Evolutionary conservation across 1,140 invertebrate species (phyloP), one percentile per base, ranked within the genome.

Genomic region (Magallana gigas): DNA sequence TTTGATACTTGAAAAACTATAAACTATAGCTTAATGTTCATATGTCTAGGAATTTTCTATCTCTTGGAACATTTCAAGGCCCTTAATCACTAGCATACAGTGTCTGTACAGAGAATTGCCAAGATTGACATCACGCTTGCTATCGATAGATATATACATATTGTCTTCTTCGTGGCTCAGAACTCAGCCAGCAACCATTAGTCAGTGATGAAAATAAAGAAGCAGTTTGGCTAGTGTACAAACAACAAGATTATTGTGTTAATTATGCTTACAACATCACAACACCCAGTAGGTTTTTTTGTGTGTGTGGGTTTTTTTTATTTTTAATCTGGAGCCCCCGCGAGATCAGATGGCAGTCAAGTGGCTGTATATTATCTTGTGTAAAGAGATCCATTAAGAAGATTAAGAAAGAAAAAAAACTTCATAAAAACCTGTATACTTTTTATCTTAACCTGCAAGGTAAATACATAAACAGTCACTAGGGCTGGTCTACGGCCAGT

Each of bases 381-480:
- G 23, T 76, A 23, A 9, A 29, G 68, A 29, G 68, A 76, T 12
- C 18, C 23, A 76, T 76, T 29, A 76, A 76, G 68, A 23, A 36
- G 68, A 12, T 48, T 76, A 76, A 18, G 36, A 48, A 48, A 48
- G 5, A 48, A 48, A 48, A 29, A 48, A 29, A 23, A 76, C 68
- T 76, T 76, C 68, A 76, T 76, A 76, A 36, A 29, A 76, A 29
- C 68, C 23, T 12, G 23, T 71, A 29, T 12, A 76, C 68, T 76
- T 76, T 76, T 76, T 76, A 76, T 76, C 68, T 76, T 76, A 76
- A 76, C 68, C 68, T 76, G 23, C 68, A 76, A 76, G 68, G 68
- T 76, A 76, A 29, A 76, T 9, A 76, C 18, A 76, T 29, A 76
- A 76, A 48, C 36, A 48, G 36, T 76, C 11, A 11, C 36, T 36